A percentile compares a stretch with the other conserved stretches of the same genome.
Evolutionary conservation across 2,113 vertebrate species (phyloP).

Genomic region (Pygoscelis antarcticus): DNA sequence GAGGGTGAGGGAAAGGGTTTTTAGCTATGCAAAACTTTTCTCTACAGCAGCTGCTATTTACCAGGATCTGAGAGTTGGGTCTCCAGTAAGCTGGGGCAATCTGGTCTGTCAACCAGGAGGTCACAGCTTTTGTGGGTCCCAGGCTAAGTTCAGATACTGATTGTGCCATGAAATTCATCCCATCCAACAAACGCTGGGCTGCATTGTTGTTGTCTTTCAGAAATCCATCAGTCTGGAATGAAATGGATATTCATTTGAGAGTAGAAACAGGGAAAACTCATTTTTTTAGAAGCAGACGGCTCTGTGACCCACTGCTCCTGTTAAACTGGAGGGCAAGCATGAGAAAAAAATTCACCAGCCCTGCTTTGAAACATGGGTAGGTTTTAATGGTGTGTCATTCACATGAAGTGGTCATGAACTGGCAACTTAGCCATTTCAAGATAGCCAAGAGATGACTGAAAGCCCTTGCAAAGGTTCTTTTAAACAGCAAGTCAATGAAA

Average conservation of each 20-base stretch:
- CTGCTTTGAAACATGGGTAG: background rate
- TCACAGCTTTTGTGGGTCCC: constrained; percentile 95
- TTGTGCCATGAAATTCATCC: constrained; percentile 96
- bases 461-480: background rate
- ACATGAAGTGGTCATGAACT: background rate
- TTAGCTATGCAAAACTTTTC: background rate
- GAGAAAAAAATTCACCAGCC: background rate
- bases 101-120: constrained; percentile 97
- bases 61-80: constrained; percentile 95
- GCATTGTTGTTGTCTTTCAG: constrained; percentile 99
- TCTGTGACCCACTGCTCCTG: background rate
- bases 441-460: background rate
- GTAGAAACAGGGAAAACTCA: background rate
- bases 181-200: constrained; percentile 94
- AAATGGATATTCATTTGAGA: background rate
- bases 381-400: background rate
- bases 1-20: background rate
- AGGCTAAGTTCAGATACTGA: constrained; percentile 96
- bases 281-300: background rate
- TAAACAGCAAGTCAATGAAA: background rate
- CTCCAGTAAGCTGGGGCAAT: constrained; percentile 98
- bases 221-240: constrained; percentile 88
- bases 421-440: background rate
- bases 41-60: constrained; percentile 50
- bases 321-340: background rate